Base-by-base conservation (phyloP, 2,113 vertebrate genomes). In the Hippocampus barbouri region DNA sequence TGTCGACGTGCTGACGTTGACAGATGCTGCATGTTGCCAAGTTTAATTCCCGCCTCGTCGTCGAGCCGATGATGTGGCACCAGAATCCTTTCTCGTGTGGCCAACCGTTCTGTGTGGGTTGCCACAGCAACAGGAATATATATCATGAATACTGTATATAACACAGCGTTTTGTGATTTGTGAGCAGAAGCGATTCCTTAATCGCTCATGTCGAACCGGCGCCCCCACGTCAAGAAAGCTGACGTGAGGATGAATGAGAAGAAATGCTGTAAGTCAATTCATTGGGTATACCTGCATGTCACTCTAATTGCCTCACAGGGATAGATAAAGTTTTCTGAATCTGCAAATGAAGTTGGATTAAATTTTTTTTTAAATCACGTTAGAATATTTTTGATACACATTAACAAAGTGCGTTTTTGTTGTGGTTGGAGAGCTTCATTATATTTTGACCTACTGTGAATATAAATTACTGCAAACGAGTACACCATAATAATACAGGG, bases 201-300 rank as follows among this genome's bases (percentile, higher is more conserved):
- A 56, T 30, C 16, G 59, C 27, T 14, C 34, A 90, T 86, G 86
- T 86, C 87, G 3, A 76, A 43, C 83, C 62, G 68, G 12, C 85
- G 76, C 4, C 73, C 75, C 25, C 91, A 92, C 12, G 66, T 72
- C 70, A 92, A 87, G 85, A 93, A 81, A 82, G 40, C 80, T 6
- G 92, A 93, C 64, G 66, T 70, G 67, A 90, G 91, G 64, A 51
- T 82, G 74, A 84, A 88, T 8, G 90, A 90, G 75, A 93, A 93
- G 83, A 92, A 93, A 81, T 93, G 91, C 82, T 93, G 92, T 93
- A 74, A 93, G 92, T 15, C 47, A 4, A 15, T 66, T 25, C 43
- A 66, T 66, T 66, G 27, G 41, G 23, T 25, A 66, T 23, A 47
- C 43, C 23, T 27, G 12, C 41, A 12, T 10, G 43, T 45, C 43